These are phyloP conservation scores for Porites cylindrica DNA, from an alignment of 92 coral and sea anemone species.

Conservation along the genomic window DNA sequence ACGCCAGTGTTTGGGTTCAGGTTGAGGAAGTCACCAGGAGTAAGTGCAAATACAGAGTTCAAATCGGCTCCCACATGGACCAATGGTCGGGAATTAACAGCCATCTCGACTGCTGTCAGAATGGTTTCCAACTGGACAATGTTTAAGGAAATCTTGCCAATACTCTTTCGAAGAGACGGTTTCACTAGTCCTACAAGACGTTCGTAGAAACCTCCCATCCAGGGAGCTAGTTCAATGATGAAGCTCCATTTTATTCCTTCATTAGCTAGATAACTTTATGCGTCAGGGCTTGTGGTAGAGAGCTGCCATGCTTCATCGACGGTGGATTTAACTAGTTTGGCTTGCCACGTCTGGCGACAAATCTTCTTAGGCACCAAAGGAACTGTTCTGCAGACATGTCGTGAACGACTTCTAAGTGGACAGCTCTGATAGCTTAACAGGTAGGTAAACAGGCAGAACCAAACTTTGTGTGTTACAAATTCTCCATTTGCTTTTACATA, in stretches of 20 bases:
- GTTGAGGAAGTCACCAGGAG: not conserved
- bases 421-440: conserved; percentile 13
- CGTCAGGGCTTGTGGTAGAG: conserved; percentile 17
- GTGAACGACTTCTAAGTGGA: conserved; percentile 21
- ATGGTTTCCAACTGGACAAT: not conserved
- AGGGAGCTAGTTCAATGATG: not conserved
- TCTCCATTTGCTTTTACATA: not conserved
- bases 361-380: conserved; percentile 35
- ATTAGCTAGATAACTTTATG: conserved; percentile 30
- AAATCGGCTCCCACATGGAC: conserved; percentile 2
- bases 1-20: conserved; percentile 7
- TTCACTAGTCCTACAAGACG: not conserved
- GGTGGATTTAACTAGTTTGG: conserved; percentile 18
- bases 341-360: conserved; percentile 30
- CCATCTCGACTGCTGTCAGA: not conserved
- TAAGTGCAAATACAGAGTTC: conserved; percentile 1
- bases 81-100: not conserved
- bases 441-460: conserved; percentile 51
- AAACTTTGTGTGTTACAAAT: conserved; percentile 37
- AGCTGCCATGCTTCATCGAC: conserved; percentile 29
- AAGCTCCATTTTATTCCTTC: conserved; percentile 25
- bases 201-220: not conserved
- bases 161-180: not conserved
- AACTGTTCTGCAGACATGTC: conserved; percentile 44
- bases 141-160: not conserved